A percentile compares a stretch with the other conserved stretches of the same genome.
These are phyloP conservation scores for Tetraneura akinire DNA, from an alignment of 1,140 invertebrate species.

Conservation along the genomic window DNA sequence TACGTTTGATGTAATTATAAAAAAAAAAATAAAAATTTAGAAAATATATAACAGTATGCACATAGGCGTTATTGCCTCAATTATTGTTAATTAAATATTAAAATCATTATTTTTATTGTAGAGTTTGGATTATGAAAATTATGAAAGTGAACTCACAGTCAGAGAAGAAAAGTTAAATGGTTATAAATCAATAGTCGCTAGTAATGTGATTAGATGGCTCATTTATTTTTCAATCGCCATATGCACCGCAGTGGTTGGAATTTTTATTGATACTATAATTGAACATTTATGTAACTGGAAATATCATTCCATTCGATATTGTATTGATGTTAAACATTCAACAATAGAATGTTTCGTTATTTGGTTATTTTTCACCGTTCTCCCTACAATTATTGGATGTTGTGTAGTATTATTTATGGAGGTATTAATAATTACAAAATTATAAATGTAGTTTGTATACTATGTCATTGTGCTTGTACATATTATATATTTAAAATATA, in stretches of 20 bases:
- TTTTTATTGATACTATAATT: slow-evolving; percentile 85
- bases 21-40: no score
- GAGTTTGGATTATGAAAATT: slow-evolving; percentile 90
- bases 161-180: slow-evolving; percentile 77
- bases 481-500: no score
- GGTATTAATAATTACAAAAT: slow-evolving; percentile 2
- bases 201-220: slow-evolving; percentile 84
- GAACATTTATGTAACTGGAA: slow-evolving; percentile 82
- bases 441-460: not conserved
- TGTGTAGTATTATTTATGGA: slow-evolving; percentile 46
- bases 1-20: not conserved
- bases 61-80: no score
- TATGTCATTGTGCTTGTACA: no score
- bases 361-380: slow-evolving; percentile 27
- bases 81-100: no score
- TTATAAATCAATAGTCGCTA: slow-evolving; percentile 73
- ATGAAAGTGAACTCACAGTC: slow-evolving; percentile 79
- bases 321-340: slow-evolving; percentile 70
- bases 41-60: no score
- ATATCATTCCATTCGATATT: slow-evolving; percentile 73
- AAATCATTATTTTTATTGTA: slow-evolving; percentile 60
- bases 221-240: slow-evolving; percentile 92
- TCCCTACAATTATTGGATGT: slow-evolving; percentile 51
- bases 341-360: slow-evolving; percentile 26
- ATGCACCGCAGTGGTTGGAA: slow-evolving; percentile 86